Base-by-base conservation (phyloP, 1,140 invertebrate species). In the Drosophila tristis region DNA sequence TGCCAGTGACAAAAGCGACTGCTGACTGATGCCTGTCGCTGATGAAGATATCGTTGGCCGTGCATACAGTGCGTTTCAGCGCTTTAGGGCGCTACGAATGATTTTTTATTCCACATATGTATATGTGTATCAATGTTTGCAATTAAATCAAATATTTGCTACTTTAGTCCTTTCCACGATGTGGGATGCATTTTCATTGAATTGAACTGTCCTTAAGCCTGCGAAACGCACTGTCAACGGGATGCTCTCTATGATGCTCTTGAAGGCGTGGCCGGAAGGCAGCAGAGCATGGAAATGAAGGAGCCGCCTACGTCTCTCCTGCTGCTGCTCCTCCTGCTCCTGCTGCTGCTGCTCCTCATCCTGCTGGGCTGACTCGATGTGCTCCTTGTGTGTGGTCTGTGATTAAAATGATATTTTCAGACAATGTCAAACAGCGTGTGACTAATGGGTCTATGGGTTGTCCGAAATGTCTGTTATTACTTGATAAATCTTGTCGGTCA, bases 381-480 rank as follows among this genome's bases (percentile, higher is more conserved):
- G 47, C 48, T 50, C 15, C 66, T 44, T 58, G 54, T 64, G 70
- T 73, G 72, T 60, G 63, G 73, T 49, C 61, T 86, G 84, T 82
- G 84, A 87, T 87, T 87, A 87, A 86, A 86, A 89, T 89, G 78
- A 86, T 86, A 86, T 86, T 86, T 89, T 82, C 71, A 82, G 82
- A 89, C 75, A 89, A 89, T 87, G 84, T 87, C 82, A 89, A 89
- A 84, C 82, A 79, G 84, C 63, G 79, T 89, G 82, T 87, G 84
- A 87, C 84, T 87, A 87, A 87, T 87, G 82, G 84, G 82, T 89
- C 84, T 87, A 84, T 87, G 82, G 82, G 82, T 87, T 87, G 82
- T 87, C 82, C 84, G 79, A 87, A 87, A 87, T 82, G 82, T 87
- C 84, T 87, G 82, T 89, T 87, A 87, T 87, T 87, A 89, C 82